Evolutionary conservation across 2,888 invertebrate genomes (phyloP), one percentile per base, ranked within the genome.

Genomic region (Sesia bembeciformis): DNA sequence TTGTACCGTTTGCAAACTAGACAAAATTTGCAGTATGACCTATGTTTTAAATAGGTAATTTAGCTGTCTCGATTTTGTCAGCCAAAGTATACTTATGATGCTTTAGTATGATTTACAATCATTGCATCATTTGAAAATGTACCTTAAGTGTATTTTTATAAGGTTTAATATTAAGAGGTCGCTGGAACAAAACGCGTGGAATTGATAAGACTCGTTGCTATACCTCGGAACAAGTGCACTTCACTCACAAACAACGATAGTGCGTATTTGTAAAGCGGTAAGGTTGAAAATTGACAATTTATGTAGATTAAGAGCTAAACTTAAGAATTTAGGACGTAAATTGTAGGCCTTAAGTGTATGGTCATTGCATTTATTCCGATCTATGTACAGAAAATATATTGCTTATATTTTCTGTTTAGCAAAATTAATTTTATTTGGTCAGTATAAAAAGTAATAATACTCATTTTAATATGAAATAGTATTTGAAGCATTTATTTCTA

Each of bases 191-290:
- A 7, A 50, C 50, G 57, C 8, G 53, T 53, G 62, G 58, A 63
- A 63, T 62, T 60, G 60, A 62, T 58, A 60, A 60, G 62, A 60
- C 61, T 63, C 54, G 57, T 58, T 8, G 53, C 40, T 50, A 59
- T 62, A 62, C 61, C 62, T 61, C 62, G 58, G 52, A 58, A 39
- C 55, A 61, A 76, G 75, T 76, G 75, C 75, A 74, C 75, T 75
- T 69, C 60, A 23, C 39, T 56, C 54, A 56, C 62, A 61, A 66
- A 68, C 74, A 74, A 76, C 74, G 72, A 73, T 68, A 64, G 66
- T 62, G 60, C 59, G 64, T 70, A 64, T 60, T 56, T 53, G 52
- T 61, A 61, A 55, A 42, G 53, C 49, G 49, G 54, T 66, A 65
- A 60, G 61, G 58, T 61, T 59, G 52, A 64, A 59, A 62, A 59